Conservation (phyloP, 2,888 invertebrate genomes). For the Dicroscelio sp. region DNA sequence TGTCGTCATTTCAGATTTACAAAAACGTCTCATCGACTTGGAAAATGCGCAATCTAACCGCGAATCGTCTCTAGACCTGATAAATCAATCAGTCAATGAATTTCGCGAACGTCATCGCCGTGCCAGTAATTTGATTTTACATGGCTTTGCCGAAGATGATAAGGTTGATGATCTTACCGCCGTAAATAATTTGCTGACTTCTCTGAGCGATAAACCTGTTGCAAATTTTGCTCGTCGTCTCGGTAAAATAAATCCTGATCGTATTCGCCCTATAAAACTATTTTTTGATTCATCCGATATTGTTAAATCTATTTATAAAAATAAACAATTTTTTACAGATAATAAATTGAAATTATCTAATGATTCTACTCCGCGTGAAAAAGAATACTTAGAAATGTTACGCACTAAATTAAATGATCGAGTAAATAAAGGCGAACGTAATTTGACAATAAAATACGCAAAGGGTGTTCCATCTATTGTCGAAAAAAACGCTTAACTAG, state of each 20-base stretch:
- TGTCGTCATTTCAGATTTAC: too few relatives aligned
- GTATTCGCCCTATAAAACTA: constrained; percentile 4
- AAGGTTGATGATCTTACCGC: background rate
- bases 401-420: background rate
- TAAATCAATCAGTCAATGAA: too few relatives aligned
- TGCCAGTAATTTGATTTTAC: too few relatives aligned
- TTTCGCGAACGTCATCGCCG: too few relatives aligned
- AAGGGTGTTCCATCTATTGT: background rate
- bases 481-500: background rate
- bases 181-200: background rate
- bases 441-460: background rate
- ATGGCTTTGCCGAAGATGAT: background rate
- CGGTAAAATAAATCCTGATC: background rate
- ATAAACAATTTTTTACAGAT: background rate
- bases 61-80: too few relatives aligned
- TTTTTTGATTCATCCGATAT: background rate
- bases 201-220: background rate
- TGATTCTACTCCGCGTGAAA: background rate
- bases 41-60: too few relatives aligned
- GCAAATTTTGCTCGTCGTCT: background rate
- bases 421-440: background rate
- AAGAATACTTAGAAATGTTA: background rate
- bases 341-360: background rate
- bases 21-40: too few relatives aligned
- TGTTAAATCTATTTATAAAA: background rate